Conservation (phyloP, 2,888 invertebrate species). For the Harmothoe impar region DNA sequence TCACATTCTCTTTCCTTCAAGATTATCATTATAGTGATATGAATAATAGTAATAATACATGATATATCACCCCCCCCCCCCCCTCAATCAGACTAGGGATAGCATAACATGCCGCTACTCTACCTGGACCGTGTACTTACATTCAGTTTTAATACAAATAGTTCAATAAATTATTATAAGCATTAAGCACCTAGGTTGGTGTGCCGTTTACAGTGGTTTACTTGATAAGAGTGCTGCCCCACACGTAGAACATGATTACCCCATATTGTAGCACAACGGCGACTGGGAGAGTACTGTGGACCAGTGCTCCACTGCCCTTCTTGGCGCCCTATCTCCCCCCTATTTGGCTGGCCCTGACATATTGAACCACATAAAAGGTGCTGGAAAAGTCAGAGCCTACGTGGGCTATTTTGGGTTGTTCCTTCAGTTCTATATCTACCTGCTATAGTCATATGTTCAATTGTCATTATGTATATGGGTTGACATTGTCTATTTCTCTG, state of each 20-base stretch:
- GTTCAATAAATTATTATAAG: slow-evolving; percentile 53
- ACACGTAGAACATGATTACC: background rate
- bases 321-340: background rate
- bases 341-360: background rate
- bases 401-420: background rate
- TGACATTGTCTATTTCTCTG: background rate
- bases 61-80: slow-evolving; percentile 39
- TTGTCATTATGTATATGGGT: background rate
- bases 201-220: slow-evolving; percentile 45
- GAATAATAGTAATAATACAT: slow-evolving; percentile 33
- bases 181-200: slow-evolving; percentile 57
- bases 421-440: background rate
- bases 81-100: slow-evolving; percentile 45
- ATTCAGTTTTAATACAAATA: slow-evolving; percentile 52
- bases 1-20: background rate
- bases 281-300: background rate
- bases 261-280: slow-evolving; percentile 2
- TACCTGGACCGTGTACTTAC: slow-evolving; percentile 49
- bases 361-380: background rate
- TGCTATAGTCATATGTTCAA: background rate
- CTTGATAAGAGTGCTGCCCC: slow-evolving; percentile 21
- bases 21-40: slow-evolving; percentile 48
- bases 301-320: background rate
- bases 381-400: slow-evolving; percentile 1
- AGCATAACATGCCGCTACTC: slow-evolving; percentile 47